Base-by-base conservation (phyloP, 2,797 vertebrate species). In the Sparidentex hasta region DNA sequence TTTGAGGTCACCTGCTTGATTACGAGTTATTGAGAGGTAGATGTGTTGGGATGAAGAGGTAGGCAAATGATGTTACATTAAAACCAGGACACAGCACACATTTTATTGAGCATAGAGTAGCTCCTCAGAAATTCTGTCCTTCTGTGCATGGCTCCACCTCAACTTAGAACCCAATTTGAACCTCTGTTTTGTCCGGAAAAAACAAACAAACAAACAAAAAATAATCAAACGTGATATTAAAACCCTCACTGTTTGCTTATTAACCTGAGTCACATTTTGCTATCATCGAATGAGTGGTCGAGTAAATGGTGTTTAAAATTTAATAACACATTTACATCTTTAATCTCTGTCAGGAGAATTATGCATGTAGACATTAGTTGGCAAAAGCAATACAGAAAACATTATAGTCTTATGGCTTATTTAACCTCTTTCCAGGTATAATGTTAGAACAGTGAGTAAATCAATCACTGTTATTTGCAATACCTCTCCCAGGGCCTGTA, bases 361-460 rank as follows among this genome's bases (percentile, higher is more conserved):
- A 11, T 18, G 4, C 16, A 47, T 13, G 14, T 7, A 21, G 12
- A 25, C 9, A 4, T 16, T 27, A 29, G 20, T 21, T 38, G 13
- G 51, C 8, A 59, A 48, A 67, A 44, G 7, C 51, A 72, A 27
- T 57, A 47, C 43, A 70, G 29, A 29, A 61, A 33, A 13, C 8
- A 66, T 44, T 51, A 48, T 29, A 12, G 11, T 25, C 27, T 63
- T 25, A 69, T 20, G 12, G 20, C 25, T 58, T 12, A 74, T 64
- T 57, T 48, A 21, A 59, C 23, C 17, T 78, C 20, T 61, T 61
- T 54, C 63, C 59, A 65, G 59, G 29, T 74, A 65, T 23, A 29
- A 73, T 54, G 18, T 58, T 27, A 23, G 25, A 47, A 52, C 12
- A 50, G n/a, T 48, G 33, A 47, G 7, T 21, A 55, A 70, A 38